These are phyloP conservation scores for Argopecten irradians DNA, from an alignment of 1,140 invertebrate genomes.

Conservation along the genomic window DNA sequence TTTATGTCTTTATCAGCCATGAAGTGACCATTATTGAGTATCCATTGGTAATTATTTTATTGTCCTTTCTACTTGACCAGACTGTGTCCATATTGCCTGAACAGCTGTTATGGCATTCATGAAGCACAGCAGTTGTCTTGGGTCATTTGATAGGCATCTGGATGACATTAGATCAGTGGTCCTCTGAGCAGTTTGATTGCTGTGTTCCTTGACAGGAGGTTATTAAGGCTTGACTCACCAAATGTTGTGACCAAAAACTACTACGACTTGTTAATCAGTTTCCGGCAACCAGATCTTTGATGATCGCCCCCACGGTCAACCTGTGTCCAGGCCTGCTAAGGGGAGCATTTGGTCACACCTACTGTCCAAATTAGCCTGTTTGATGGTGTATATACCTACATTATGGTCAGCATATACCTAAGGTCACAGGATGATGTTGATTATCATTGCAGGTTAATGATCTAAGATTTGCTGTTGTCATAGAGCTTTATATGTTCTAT, in stretches of 20 bases:
- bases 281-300: not conserved
- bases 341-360: not conserved
- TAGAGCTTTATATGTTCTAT: not conserved
- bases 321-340: not conserved
- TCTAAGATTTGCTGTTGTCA: not conserved
- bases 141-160: not conserved
- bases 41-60: not conserved
- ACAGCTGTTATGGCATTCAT: not conserved
- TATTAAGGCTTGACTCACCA: not conserved
- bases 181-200: not conserved
- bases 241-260: slow-evolving; percentile 15
- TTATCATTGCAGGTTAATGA: not conserved
- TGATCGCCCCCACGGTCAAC: not conserved
- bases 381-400: not conserved
- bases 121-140: not conserved
- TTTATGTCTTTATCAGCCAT: not conserved
- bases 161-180: not conserved
- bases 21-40: not conserved
- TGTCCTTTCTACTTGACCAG: not conserved
- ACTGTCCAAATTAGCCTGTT: not conserved
- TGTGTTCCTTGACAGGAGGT: slow-evolving; percentile 4
- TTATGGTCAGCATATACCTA: not conserved
- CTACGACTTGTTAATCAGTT: not conserved
- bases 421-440: not conserved
- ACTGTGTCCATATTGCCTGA: not conserved